A percentile compares a stretch with the other conserved stretches of the same genome.
These are phyloP conservation scores for Sminthopsis crassicaudata DNA, from an alignment of 2,113 vertebrate species.

Conservation along the genomic window DNA sequence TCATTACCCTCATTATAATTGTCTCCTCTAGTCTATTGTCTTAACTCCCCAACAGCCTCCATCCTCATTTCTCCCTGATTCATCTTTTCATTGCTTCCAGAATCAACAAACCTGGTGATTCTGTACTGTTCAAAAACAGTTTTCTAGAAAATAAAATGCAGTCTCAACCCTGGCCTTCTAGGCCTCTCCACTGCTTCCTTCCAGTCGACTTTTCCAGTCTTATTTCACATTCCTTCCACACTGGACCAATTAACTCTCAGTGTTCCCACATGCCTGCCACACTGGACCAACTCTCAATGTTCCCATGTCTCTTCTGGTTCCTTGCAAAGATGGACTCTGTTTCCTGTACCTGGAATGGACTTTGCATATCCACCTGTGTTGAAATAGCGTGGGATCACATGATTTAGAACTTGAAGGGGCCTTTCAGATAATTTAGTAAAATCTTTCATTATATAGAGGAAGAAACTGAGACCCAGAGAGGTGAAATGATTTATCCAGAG, in stretches of 20 bases:
- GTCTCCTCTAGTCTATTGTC: neutral
- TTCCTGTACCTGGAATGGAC: neutral
- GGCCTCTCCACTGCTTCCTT: neutral
- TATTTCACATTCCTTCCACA: neutral
- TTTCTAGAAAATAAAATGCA: neutral
- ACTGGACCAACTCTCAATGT: neutral
- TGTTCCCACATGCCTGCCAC: neutral
- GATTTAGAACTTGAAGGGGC: neutral
- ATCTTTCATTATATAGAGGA: neutral
- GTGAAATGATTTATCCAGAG: neutral
- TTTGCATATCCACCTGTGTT: neutral
- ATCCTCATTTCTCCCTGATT: neutral
- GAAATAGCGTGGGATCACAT: neutral
- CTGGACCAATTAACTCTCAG: no score
- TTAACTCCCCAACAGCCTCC: neutral
- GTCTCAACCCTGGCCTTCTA: neutral
- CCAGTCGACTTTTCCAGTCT: neutral
- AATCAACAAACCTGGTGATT: neutral
- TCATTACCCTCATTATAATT: neutral
- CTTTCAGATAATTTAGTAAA: neutral
- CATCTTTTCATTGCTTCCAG: neutral
- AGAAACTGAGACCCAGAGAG: neutral
- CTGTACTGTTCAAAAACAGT: neutral
- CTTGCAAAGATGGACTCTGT: neutral
- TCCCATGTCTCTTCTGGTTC: neutral